phyloP scores from a whole-genome alignment of 2,888 invertebrate genomes.

The Megalurothrips usitatus region DNA sequence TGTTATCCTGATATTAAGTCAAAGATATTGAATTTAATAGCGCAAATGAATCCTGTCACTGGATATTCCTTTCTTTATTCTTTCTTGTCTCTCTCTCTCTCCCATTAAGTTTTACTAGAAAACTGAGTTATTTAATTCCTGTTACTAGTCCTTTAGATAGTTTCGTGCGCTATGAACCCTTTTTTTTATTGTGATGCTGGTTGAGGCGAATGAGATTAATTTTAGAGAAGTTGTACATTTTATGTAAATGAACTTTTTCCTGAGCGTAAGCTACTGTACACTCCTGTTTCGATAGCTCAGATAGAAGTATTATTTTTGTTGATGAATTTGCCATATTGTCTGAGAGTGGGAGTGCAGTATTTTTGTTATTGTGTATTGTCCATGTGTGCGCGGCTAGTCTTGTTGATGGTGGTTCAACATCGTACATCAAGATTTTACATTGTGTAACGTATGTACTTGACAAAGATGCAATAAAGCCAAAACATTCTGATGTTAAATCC shows the following conservation, averaged over 20 bases:
- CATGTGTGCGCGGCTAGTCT: constrained; percentile 21
- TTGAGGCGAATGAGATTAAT: constrained; percentile 8
- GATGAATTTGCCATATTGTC: constrained; percentile 12
- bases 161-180: not conserved
- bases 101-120: constrained; percentile 11
- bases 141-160: constrained; percentile 1
- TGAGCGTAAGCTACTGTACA: constrained; percentile 8
- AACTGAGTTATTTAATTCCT: constrained; percentile 6
- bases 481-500: not conserved
- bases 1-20: not conserved
- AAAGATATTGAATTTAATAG: not conserved
- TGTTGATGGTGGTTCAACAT: constrained; percentile 5
- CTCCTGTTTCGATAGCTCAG: not conserved
- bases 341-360: constrained; percentile 24
- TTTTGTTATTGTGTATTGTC: constrained; percentile 23
- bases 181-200: constrained; percentile 10
- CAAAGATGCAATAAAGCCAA: constrained; percentile 11
- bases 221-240: constrained; percentile 2
- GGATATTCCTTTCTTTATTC: not conserved
- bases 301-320: constrained; percentile 15
- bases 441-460: constrained; percentile 9
- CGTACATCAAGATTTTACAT: constrained; percentile 6
- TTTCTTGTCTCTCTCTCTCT: constrained; percentile 8
- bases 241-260: not conserved
- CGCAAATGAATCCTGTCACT: not conserved